A percentile compares a stretch with the other conserved stretches of the same genome.
These are phyloP conservation scores for Danaus melanippus DNA, from an alignment of 1,140 invertebrate genomes.

Conservation along the genomic window DNA sequence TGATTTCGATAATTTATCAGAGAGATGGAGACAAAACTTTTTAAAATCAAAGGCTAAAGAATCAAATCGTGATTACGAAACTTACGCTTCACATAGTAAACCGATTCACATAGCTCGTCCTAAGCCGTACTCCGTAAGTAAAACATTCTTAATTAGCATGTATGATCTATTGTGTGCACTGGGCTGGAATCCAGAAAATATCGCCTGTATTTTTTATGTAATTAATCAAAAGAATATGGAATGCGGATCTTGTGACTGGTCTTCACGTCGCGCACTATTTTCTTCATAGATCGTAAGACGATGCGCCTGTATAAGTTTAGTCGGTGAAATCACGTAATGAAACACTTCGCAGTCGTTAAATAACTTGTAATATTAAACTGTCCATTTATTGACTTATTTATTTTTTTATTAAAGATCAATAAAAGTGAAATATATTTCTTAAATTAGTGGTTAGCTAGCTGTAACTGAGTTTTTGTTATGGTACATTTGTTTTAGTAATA, in stretches of 20 bases:
- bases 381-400: too few species aligned
- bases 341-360: conserved; percentile 18
- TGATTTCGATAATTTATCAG: conserved; percentile 50
- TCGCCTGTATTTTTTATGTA: conserved; percentile 30
- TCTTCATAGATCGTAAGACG: conserved; percentile 50
- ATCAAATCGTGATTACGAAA: conserved; percentile 43
- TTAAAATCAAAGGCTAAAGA: conserved; percentile 55
- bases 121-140: conserved; percentile 61
- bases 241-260: conserved; percentile 61
- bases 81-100: conserved; percentile 47
- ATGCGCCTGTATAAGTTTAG: conserved; percentile 25
- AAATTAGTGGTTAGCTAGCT: too few species aligned
- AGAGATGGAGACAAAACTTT: conserved; percentile 58
- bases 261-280: conserved; percentile 57
- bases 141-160: conserved; percentile 8
- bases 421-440: too few species aligned
- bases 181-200: conserved; percentile 20
- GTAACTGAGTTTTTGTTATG: too few species aligned
- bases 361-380: too few species aligned
- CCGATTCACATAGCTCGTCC: conserved; percentile 48
- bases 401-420: too few species aligned
- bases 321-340: conserved; percentile 51
- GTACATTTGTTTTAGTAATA: too few species aligned
- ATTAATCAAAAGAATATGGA: conserved; percentile 44
- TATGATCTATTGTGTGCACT: conserved; percentile 20